phyloP scores from a whole-genome alignment of 2,797 vertebrate species.

The Sebastes taczanowskii region DNA sequence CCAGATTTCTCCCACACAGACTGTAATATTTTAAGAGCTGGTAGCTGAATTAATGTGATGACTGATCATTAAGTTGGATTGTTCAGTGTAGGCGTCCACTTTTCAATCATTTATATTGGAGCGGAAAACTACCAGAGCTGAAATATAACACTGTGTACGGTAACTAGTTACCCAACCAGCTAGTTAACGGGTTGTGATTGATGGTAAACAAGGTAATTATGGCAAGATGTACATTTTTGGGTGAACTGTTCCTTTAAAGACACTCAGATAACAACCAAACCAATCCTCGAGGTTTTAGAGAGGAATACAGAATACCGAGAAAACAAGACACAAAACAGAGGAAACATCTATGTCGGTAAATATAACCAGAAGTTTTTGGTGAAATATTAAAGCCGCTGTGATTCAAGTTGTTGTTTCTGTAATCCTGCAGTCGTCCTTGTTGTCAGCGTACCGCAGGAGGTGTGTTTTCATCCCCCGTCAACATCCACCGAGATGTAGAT shows the following conservation, averaged over 20 bases:
- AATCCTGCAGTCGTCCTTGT: not conserved
- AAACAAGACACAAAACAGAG: not conserved
- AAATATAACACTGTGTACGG: not conserved
- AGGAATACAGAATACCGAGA: not conserved
- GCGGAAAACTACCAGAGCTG: not conserved
- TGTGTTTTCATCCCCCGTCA: not conserved
- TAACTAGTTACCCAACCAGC: not conserved
- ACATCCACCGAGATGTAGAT: not conserved
- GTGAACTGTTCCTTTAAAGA: not conserved
- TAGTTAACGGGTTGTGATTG: not conserved
- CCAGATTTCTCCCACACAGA: conserved; percentile 30
- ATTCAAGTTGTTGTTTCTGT: not conserved
- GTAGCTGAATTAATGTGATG: conserved; percentile 46
- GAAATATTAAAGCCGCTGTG: not conserved
- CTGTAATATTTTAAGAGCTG: conserved; percentile 5
- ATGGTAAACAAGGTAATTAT: not conserved
- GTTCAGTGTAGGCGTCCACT: conserved; percentile 27
- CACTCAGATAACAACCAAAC: not conserved
- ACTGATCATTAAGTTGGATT: conserved; percentile 32
- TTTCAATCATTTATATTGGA: conserved; percentile 1
- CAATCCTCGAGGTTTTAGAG: not conserved
- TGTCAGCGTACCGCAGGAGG: not conserved
- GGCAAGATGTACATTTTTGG: not conserved
- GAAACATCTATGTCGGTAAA: not conserved
- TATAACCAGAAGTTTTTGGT: not conserved